These are phyloP conservation scores for Orchesella cincta DNA, from an alignment of 1,140 invertebrate genomes.

Conservation along the genomic window DNA sequence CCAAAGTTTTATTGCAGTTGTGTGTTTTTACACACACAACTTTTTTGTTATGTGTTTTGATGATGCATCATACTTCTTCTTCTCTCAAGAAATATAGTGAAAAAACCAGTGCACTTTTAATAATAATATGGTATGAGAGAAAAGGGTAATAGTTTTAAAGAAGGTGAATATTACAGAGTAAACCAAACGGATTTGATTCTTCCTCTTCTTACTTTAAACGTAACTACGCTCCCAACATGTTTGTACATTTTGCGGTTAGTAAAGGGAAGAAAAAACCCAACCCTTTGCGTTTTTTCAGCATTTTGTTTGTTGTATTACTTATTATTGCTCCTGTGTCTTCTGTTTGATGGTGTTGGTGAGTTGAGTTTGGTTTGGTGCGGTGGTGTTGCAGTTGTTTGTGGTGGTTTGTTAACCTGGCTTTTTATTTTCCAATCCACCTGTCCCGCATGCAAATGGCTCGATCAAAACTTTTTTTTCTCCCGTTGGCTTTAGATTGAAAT, in stretches of 20 bases:
- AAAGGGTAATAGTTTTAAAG: background rate
- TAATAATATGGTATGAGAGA: background rate
- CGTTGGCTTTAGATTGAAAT: background rate
- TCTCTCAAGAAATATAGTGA: too few relatives aligned
- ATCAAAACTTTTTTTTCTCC: background rate
- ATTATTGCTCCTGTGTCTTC: background rate
- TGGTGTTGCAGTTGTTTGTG: background rate
- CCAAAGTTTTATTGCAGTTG: background rate
- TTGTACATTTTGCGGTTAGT: background rate
- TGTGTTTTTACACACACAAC: background rate
- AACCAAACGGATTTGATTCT: slow-evolving; percentile 6
- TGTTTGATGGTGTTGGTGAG: background rate
- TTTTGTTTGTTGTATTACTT: too few relatives aligned
- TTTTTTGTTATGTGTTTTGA: background rate
- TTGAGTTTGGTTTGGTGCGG: too few relatives aligned
- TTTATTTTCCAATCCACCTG: slow-evolving; percentile 12
- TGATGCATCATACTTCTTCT: background rate
- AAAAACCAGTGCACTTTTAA: slow-evolving; percentile 17
- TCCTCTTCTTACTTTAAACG: background rate
- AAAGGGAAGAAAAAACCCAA: background rate
- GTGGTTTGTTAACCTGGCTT: slow-evolving; percentile 21
- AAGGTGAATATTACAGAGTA: background rate
- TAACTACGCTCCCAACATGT: too few relatives aligned
- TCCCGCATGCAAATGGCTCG: slow-evolving; percentile 12
- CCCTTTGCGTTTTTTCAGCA: slow-evolving; percentile 3